Base-by-base conservation (phyloP, 1,140 invertebrate species). In the Melanaphis sacchari region DNA sequence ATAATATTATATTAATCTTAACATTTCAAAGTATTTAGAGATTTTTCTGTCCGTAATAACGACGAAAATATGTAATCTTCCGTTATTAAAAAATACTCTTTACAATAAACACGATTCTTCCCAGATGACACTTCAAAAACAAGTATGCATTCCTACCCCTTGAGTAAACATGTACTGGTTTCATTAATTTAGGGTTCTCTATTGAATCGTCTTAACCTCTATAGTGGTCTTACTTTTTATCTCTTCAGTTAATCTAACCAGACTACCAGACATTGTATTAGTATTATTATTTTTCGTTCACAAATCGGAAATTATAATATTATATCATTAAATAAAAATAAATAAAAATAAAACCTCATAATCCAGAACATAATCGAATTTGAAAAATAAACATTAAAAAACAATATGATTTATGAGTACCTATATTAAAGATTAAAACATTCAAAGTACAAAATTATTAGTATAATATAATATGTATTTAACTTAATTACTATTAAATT, bases 161-260 rank as follows among this genome's bases (percentile, higher is more conserved):
- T 90, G 89, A 66, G 36, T 90, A 54, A 90, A 59, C 88, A 90
- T 90, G 4, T 41, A 90, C 52, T 66, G 89, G 89, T 90, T 90
- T 54, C 89, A 66, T 90, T 90, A 59, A 66, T 66, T 90, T 90
- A 66, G 54, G 52, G 52, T 90, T 90, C 46, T n/a, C 49, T 52
- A 38, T 88, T 52, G 54, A 66, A 59, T 90, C 31, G 8, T 66
- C 24, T n/a, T 15, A 66, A n/a, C 7, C n/a, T 88, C 43, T 22
- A 36, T 90, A 90, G 59, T 66, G 40, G 89, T 90, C 41, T 90
- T 90, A 66, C 36, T 41, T 54, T 52, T 66, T 90, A 66, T 66
- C 26, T 41, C 18, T 8, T 41, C 41, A 38, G 49, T 54, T 89
- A 89, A 89, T 89, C 36, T 36, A 26, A 54, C 49, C 88, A 24